Evolutionary conservation across 1,140 invertebrate species (phyloP).

Genomic region (Ruditapes philippinarum): DNA sequence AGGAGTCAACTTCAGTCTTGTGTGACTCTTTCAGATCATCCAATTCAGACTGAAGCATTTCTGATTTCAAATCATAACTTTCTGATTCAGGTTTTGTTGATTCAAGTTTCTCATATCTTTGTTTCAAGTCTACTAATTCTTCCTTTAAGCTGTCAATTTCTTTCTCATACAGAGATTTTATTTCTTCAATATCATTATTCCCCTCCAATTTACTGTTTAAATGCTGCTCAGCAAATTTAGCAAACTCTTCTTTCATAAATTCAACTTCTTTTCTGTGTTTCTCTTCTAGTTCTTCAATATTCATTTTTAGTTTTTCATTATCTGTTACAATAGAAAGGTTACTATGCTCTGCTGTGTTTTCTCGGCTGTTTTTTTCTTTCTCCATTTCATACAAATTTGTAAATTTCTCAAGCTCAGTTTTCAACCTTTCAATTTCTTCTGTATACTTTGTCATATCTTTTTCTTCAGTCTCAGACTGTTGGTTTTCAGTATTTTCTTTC

Average conservation of each 20-base stretch:
- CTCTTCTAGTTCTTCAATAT: not conserved
- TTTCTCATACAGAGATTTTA: constrained; percentile 22
- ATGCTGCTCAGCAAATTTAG: constrained; percentile 22
- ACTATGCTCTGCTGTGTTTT: not conserved
- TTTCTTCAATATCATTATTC: constrained; percentile 38
- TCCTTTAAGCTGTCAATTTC: constrained; percentile 25
- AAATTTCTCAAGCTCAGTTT: constrained; percentile 15
- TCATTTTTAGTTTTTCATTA: not conserved
- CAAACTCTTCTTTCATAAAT: constrained; percentile 30
- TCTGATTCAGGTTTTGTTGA: not conserved
- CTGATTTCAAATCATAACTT: not conserved
- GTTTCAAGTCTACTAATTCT: constrained; percentile 30
- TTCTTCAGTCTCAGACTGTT: not conserved
- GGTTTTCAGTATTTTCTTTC: not conserved
- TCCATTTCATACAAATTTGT: not conserved
- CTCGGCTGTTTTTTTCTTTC: not conserved
- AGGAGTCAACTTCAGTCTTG: not conserved
- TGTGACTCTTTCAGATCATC: constrained; percentile 24
- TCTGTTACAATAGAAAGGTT: not conserved
- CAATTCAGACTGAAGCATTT: constrained; percentile 25
- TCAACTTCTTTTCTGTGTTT: not conserved
- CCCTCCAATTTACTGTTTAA: constrained; percentile 6
- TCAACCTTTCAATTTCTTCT: constrained; percentile 12
- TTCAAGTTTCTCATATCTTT: not conserved
- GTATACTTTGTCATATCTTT: not conserved